These are phyloP conservation scores for Acrocephalus arundinaceus DNA, from an alignment of 2,113 vertebrate species.

Conservation along the genomic window DNA sequence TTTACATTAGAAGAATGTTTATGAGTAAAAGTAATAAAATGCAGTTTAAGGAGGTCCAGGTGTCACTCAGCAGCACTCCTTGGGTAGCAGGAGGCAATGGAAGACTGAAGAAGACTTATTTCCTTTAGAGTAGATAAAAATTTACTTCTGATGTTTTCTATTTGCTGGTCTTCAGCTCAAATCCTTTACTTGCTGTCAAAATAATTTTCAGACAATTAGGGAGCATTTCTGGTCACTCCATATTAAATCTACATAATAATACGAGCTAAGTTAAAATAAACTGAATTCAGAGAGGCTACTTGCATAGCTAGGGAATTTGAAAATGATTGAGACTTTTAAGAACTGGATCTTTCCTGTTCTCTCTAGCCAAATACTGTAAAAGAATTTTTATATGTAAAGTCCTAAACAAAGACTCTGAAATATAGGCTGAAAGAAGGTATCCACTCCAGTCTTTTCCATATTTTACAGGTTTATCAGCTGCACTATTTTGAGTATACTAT, in stretches of 20 bases:
- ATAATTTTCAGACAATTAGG: background rate
- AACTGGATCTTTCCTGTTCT: background rate
- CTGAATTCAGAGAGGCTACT: background rate
- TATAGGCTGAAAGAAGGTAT: background rate
- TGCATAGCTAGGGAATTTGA: background rate
- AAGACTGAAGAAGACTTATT: background rate
- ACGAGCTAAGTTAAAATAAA: background rate
- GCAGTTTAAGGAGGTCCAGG: background rate
- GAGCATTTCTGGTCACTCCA: background rate
- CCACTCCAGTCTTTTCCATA: background rate
- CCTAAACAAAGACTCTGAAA: background rate
- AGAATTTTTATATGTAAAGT: background rate
- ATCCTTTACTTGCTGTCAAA: background rate
- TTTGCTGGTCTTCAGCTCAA: background rate
- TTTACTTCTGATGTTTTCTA: background rate
- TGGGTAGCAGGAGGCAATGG: background rate
- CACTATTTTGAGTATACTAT: slow-evolving; percentile 65
- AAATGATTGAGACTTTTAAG: background rate
- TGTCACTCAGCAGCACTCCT: background rate
- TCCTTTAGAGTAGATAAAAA: background rate
- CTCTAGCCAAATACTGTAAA: background rate
- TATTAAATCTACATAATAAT: background rate
- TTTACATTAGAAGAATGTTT: background rate
- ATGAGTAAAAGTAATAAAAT: background rate
- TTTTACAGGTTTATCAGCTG: slow-evolving; percentile 43